phyloP scores from a whole-genome alignment of 2,888 invertebrate genomes.

The Margaritifera margaritifera region DNA sequence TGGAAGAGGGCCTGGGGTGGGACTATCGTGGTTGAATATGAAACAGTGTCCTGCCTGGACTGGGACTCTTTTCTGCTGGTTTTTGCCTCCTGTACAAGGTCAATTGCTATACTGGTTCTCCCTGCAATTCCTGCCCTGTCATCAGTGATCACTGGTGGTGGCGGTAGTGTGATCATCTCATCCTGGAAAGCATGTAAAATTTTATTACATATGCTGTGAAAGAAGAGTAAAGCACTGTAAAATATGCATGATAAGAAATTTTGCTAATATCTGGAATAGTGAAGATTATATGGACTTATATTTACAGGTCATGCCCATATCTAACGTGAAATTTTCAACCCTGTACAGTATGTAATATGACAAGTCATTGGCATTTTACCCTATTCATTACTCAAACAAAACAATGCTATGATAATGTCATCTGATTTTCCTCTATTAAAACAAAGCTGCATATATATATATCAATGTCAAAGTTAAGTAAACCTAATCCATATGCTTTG shows the following conservation, averaged over 20 bases:
- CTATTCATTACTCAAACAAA: too few relatives aligned
- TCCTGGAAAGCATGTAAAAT: slow-evolving; percentile 45
- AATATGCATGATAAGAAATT: neutral
- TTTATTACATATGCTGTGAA: neutral
- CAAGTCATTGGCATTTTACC: too few relatives aligned
- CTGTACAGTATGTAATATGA: too few relatives aligned
- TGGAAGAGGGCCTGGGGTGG: slow-evolving; percentile 66
- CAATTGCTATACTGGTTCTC: slow-evolving; percentile 31
- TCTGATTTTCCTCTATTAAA: too few relatives aligned
- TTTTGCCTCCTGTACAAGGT: slow-evolving; percentile 25
- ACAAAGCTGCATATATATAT: too few relatives aligned
- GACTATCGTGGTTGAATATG: slow-evolving; percentile 29
- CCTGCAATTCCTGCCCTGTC: slow-evolving; percentile 20
- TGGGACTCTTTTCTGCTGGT: slow-evolving; percentile 14
- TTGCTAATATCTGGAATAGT: too few relatives aligned
- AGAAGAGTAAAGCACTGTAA: neutral
- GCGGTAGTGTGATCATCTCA: slow-evolving; percentile 61
- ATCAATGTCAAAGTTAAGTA: too few relatives aligned
- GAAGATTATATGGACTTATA: too few relatives aligned
- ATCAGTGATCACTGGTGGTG: slow-evolving; percentile 35
- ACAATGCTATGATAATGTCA: too few relatives aligned
- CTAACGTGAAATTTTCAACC: too few relatives aligned
- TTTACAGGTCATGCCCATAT: too few relatives aligned
- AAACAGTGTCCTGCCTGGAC: slow-evolving; percentile 24
- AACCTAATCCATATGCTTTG: too few relatives aligned